These are phyloP conservation scores for Polypedilum vanderplanki DNA, from an alignment of 1,140 invertebrate species.

Conservation along the genomic window DNA sequence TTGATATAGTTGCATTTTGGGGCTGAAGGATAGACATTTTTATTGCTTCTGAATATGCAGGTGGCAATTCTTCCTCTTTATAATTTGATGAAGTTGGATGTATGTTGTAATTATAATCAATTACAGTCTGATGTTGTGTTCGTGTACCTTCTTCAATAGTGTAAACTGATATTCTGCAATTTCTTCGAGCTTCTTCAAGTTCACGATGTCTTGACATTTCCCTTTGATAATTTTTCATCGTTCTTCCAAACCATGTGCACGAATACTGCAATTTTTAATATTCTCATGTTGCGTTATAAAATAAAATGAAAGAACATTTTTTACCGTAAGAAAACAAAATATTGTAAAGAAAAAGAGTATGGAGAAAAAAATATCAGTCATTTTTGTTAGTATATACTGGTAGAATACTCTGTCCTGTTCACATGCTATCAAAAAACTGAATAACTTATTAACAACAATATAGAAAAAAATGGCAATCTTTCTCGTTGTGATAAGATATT, in stretches of 20 bases:
- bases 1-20: neutral
- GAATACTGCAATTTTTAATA: neutral
- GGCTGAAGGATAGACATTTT: neutral
- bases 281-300: too few relatives aligned
- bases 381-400: too few relatives aligned
- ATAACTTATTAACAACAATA: too few relatives aligned
- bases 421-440: too few relatives aligned
- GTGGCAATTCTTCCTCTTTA: neutral
- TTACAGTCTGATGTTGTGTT: neutral
- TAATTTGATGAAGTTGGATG: neutral
- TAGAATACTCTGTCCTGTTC: too few relatives aligned
- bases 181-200: neutral
- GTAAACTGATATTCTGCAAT: conserved; percentile 12
- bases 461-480: too few relatives aligned
- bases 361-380: neutral
- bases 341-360: neutral
- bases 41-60: neutral
- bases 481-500: too few relatives aligned
- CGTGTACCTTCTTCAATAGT: neutral
- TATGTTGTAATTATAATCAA: neutral
- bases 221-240: neutral
- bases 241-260: neutral
- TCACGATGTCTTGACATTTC: neutral
- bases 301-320: neutral
- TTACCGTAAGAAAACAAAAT: conserved; percentile 19